phyloP scores from a whole-genome alignment of 2,888 invertebrate species.

The Lysandra coridon region DNA sequence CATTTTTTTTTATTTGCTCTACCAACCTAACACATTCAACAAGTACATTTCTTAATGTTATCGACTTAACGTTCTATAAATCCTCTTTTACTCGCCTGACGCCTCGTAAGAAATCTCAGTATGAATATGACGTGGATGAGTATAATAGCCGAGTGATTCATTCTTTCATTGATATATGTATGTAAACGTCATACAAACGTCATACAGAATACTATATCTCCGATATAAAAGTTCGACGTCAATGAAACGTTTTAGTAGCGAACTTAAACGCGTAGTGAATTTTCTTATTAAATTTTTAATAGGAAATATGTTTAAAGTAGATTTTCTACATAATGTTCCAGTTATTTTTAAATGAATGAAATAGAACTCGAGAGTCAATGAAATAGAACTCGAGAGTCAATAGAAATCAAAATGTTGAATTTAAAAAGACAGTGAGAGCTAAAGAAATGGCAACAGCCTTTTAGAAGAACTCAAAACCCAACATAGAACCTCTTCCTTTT shows the following conservation, averaged over 20 bases:
- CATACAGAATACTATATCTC: neutral
- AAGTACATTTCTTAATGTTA: neutral
- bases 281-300: neutral
- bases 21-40: neutral
- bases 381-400: too few relatives aligned
- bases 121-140: neutral
- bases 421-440: too few relatives aligned
- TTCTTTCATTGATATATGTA: neutral
- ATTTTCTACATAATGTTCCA: neutral
- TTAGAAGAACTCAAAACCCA: too few relatives aligned
- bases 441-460: too few relatives aligned
- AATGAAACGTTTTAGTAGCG: neutral
- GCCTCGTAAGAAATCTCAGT: neutral
- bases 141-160: neutral
- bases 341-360: neutral
- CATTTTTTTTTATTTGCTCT: too few relatives aligned
- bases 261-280: neutral
- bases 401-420: too few relatives aligned
- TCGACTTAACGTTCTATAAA: neutral
- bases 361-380: too few relatives aligned
- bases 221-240: slow-evolving; percentile 1
- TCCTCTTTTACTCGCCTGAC: neutral
- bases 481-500: too few relatives aligned
- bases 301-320: neutral
- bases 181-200: neutral